These are phyloP conservation scores for Melitaea cinxia DNA, from an alignment of 1,140 invertebrate species.

Conservation along the genomic window DNA sequence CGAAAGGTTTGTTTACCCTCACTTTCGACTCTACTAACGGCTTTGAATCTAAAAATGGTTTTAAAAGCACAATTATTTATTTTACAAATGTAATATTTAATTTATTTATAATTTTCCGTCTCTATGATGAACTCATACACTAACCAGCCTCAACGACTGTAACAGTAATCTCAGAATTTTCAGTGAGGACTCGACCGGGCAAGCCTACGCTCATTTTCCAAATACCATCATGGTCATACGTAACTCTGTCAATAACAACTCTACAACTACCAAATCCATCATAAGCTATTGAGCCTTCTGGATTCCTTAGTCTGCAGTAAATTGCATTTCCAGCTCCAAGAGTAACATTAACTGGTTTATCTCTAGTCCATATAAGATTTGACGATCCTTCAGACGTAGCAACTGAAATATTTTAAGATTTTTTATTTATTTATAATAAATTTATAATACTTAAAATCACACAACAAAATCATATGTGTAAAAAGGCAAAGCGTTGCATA, in stretches of 20 bases:
- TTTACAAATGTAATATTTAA: neutral
- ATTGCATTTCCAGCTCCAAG: conserved; percentile 59
- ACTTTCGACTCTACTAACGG: conserved; percentile 47
- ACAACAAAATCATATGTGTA: neutral
- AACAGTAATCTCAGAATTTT: conserved; percentile 44
- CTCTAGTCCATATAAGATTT: conserved; percentile 35
- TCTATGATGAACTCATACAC: conserved; percentile 14
- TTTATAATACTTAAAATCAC: no score
- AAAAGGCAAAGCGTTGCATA: neutral
- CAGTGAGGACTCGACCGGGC: conserved; percentile 48
- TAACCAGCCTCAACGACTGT: conserved; percentile 44
- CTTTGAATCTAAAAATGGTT: conserved; percentile 47
- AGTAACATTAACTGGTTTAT: conserved; percentile 35
- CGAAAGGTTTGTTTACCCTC: conserved; percentile 36
- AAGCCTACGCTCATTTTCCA: conserved; percentile 57
- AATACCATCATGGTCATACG: conserved; percentile 44
- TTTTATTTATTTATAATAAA: neutral
- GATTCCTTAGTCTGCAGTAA: conserved; percentile 53
- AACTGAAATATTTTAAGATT: conserved; percentile 17
- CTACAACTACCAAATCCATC: conserved; percentile 62
- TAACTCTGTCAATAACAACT: conserved; percentile 47
- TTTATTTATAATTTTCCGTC: neutral
- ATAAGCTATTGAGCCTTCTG: conserved; percentile 38
- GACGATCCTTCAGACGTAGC: neutral
- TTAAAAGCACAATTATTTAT: no score